Percentiles rank a stretch among this genome's conserved stretches.
These are phyloP conservation scores for Lepidostoma basale DNA, from an alignment of 1,140 invertebrate genomes.

Conservation along the genomic window DNA sequence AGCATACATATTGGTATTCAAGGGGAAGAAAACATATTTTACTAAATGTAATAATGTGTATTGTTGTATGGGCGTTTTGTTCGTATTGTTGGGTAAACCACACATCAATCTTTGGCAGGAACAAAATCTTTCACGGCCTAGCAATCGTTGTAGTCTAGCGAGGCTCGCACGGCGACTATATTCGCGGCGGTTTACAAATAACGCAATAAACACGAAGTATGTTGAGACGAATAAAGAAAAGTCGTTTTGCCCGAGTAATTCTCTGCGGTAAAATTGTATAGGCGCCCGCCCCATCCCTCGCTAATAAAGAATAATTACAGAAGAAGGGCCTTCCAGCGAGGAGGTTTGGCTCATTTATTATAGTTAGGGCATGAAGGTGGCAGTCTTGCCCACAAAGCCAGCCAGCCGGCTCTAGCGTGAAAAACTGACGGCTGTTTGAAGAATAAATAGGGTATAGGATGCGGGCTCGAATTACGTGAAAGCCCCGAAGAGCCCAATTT, in stretches of 20 bases:
- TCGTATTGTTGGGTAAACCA: slow-evolving; percentile 12
- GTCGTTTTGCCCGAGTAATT: slow-evolving; percentile 1
- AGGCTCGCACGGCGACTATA: not conserved
- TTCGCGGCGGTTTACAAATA: slow-evolving; percentile 9
- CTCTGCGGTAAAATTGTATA: slow-evolving; percentile 18
- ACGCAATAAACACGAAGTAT: not conserved
- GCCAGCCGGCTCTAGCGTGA: slow-evolving; percentile 28
- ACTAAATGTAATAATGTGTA: not conserved
- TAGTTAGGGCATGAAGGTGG: slow-evolving; percentile 42
- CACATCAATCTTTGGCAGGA: slow-evolving; percentile 29
- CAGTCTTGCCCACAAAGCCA: slow-evolving; percentile 30
- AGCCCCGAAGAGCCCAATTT: slow-evolving; percentile 15
- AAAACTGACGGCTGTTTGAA: slow-evolving; percentile 40
- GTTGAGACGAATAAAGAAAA: not conserved
- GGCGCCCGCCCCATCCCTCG: slow-evolving; percentile 15
- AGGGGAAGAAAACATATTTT: too few relatives aligned
- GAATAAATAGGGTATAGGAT: slow-evolving; percentile 39
- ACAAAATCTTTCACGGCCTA: slow-evolving; percentile 19
- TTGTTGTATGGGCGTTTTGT: not conserved
- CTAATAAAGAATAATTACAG: slow-evolving; percentile 46
- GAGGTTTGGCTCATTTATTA: slow-evolving; percentile 40
- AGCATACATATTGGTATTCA: too few relatives aligned
- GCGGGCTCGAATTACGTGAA: slow-evolving; percentile 24
- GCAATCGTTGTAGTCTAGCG: not conserved
- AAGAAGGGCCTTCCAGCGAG: slow-evolving; percentile 24